A percentile compares a stretch with the other conserved stretches of the same genome.
These are phyloP conservation scores for Delphinapterus leucas DNA, from an alignment of 2,113 vertebrate genomes.

Conservation along the genomic window DNA sequence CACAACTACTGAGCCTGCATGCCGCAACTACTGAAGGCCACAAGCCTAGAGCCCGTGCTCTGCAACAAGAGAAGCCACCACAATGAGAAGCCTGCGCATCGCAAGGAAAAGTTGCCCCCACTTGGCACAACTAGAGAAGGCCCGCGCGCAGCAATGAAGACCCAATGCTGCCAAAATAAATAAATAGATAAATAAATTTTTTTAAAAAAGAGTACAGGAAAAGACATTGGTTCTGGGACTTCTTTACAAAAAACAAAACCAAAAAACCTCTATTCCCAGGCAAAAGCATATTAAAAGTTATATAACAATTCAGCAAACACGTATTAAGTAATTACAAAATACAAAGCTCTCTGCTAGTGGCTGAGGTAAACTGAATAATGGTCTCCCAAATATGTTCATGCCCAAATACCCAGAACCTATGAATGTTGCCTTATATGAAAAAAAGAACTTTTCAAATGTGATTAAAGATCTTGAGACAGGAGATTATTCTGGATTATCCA, in stretches of 20 bases:
- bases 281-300: not conserved
- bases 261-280: not conserved
- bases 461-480: not conserved
- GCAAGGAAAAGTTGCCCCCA: too few relatives aligned
- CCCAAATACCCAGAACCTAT: not conserved
- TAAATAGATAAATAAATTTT: too few relatives aligned
- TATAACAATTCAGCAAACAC: not conserved
- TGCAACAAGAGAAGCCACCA: too few relatives aligned
- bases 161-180: too few relatives aligned
- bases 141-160: accelerated
- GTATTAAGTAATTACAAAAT: not conserved
- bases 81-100: too few relatives aligned
- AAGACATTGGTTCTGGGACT: not conserved
- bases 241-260: not conserved
- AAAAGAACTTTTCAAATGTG: not conserved
- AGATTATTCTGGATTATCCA: not conserved
- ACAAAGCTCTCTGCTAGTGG: not conserved
- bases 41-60: too few relatives aligned
- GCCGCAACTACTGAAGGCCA: accelerated
- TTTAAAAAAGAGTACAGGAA: not conserved
- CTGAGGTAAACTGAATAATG: not conserved
- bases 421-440: not conserved
- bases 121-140: too few relatives aligned
- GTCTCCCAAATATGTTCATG: not conserved
- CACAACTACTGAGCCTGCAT: too few relatives aligned